Base-by-base conservation (phyloP, 1,140 invertebrate species). In the Scaptomyza pallida region DNA sequence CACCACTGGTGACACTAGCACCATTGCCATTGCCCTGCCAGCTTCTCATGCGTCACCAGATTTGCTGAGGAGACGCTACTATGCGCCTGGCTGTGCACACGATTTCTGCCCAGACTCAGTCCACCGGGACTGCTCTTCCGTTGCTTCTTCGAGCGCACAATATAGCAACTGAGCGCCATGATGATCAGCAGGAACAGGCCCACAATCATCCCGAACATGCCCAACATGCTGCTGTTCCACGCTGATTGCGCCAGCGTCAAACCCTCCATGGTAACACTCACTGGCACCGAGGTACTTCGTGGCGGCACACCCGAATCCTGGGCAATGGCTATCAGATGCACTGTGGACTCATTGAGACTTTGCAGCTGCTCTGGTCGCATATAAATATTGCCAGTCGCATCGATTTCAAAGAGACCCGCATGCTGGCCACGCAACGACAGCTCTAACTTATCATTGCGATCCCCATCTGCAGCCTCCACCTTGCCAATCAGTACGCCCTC, bases 401-500 rank as follows among this genome's bases (percentile, higher is more conserved):
- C 92, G 33, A 95, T 93, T 6, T 92, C 91, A 62, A 95, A 95
- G 13, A 92, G 89, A 16, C 92, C 92, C 35, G 96, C 94, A 89
- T 95, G 94, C 3, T 95, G 93, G 0, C 96, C 97, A 61, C 94
- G 92, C 26, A 97, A 92, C 0, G 94, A 93, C 0, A 97, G 89
- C 26, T 93, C 93, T 3, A 97, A 92, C 48, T 93, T 92, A 82
- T 97, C 96, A 1, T 94, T 95, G 65, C 93, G 92, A 91, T 97
- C 97, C 0, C 96, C 96, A 92, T 98, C 96, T 1, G 94, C 94
- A 5, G 94, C 96, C 91, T 95, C 94, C 17, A 97, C 93, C 74
- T 93, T 93, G 19, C 96, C 96, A 26, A 95, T 92, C 5, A 89
- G 72, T 6, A 69, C 72, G 10, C 88, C 90, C 30, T 91, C 89